Conservation (phyloP, 2,888 invertebrate genomes). For the Drosophila lacicola region DNA sequence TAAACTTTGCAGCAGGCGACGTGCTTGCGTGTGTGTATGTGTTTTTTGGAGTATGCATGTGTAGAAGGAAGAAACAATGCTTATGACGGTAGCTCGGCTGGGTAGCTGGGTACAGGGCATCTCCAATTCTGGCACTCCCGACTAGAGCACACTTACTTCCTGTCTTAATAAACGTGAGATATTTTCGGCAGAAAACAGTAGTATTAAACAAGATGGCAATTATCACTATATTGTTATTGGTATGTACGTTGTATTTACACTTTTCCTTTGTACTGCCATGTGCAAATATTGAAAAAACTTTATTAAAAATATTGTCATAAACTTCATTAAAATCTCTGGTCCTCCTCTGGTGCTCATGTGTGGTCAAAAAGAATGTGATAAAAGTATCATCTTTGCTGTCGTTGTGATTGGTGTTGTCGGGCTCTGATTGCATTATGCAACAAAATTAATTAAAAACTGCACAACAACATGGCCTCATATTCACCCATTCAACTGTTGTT, state of each 20-base stretch:
- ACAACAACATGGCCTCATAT: slow-evolving; percentile 15
- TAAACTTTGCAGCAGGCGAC: too few species aligned
- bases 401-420: slow-evolving; percentile 28
- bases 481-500: slow-evolving; percentile 14
- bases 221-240: too few species aligned
- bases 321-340: slow-evolving; percentile 10
- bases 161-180: too few species aligned
- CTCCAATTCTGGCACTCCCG: too few species aligned
- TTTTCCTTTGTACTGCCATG: neutral
- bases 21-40: too few species aligned
- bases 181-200: too few species aligned
- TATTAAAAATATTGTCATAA: neutral
- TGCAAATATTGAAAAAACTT: neutral
- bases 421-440: slow-evolving; percentile 34
- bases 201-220: too few species aligned
- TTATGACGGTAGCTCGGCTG: too few species aligned
- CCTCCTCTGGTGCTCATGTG: neutral
- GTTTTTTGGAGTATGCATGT: too few species aligned
- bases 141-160: too few species aligned
- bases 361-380: slow-evolving; percentile 5
- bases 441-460: slow-evolving; percentile 61
- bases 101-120: too few species aligned
- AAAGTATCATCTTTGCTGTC: slow-evolving; percentile 12
- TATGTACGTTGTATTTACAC: neutral
- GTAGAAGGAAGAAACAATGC: too few species aligned